Evolutionary conservation across 2,113 vertebrate genomes (phyloP).

Genomic region (Aspidoscelis tigris): DNA sequence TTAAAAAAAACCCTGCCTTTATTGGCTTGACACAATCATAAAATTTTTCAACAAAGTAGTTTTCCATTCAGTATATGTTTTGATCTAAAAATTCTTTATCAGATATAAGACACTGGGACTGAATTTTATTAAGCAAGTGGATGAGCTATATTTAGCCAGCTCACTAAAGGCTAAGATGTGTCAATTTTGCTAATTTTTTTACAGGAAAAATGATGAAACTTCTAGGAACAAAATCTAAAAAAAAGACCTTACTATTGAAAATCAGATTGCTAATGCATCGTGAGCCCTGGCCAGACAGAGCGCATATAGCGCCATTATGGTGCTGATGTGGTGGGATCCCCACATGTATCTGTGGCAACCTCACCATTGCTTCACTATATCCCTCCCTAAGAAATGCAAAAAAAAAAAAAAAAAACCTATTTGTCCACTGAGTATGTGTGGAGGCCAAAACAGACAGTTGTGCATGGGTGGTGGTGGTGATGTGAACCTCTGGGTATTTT

Average conservation of each 20-base stretch:
- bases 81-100: constrained; percentile 42
- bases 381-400: too few relatives aligned
- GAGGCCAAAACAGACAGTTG: too few relatives aligned
- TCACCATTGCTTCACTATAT: too few relatives aligned
- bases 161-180: constrained; percentile 22
- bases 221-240: constrained; percentile 1
- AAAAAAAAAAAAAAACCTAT: too few relatives aligned
- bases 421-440: too few relatives aligned
- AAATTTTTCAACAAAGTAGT: constrained; percentile 43
- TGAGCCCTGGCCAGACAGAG: too few relatives aligned
- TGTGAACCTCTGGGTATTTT: too few relatives aligned
- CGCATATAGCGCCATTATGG: too few relatives aligned
- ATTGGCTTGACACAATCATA: constrained; percentile 25
- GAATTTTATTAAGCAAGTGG: constrained; percentile 19
- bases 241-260: background rate
- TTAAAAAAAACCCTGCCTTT: constrained; percentile 3
- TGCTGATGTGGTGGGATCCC: too few relatives aligned
- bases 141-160: constrained; percentile 10
- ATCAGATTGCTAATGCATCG: background rate
- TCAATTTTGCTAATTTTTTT: constrained; percentile 23
- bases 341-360: too few relatives aligned
- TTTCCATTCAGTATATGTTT: constrained; percentile 17
- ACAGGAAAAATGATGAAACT: constrained; percentile 21
- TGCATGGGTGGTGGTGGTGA: too few relatives aligned
- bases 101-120: background rate